Evolutionary conservation across 2,113 vertebrate species (phyloP).

Genomic region (Cyprinodon brontotheroides): DNA sequence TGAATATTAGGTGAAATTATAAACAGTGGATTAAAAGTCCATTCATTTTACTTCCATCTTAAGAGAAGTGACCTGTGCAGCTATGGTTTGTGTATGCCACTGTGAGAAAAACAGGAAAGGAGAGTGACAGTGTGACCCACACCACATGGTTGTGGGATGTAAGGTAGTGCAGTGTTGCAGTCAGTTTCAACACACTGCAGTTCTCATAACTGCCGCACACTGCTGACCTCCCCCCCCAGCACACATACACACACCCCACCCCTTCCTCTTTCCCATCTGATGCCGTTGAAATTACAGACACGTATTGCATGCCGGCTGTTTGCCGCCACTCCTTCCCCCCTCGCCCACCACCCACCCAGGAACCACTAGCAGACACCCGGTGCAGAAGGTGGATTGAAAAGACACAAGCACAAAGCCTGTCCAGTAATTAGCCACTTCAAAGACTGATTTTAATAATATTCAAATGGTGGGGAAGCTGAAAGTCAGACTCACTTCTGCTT

Average conservation of each 20-base stretch:
- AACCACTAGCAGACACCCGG: conserved; percentile 54
- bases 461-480: conserved; percentile 57
- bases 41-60: neutral
- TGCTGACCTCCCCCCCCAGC: conserved; percentile 18
- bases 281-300: conserved; percentile 72
- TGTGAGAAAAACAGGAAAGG: conserved; percentile 60
- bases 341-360: conserved; percentile 24
- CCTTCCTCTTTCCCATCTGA: conserved; percentile 70
- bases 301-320: conserved; percentile 77
- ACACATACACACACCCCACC: neutral
- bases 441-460: conserved; percentile 66
- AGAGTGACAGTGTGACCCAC: conserved; percentile 41
- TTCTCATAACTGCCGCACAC: conserved; percentile 70
- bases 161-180: conserved; percentile 61
- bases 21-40: neutral
- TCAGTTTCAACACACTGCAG: conserved; percentile 75
- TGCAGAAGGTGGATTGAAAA: conserved; percentile 71
- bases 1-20: neutral
- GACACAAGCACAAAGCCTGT: conserved; percentile 45
- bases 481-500: conserved; percentile 39
- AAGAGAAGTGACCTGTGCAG: conserved; percentile 13
- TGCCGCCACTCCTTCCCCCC: conserved; percentile 6
- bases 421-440: conserved; percentile 68
- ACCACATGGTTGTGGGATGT: conserved; percentile 47
- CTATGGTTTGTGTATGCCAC: conserved; percentile 6